Percentiles rank a stretch among this genome's conserved stretches.
Conservation (phyloP, 2,797 vertebrate genomes). For the Dromococcyx pavoninus region DNA sequence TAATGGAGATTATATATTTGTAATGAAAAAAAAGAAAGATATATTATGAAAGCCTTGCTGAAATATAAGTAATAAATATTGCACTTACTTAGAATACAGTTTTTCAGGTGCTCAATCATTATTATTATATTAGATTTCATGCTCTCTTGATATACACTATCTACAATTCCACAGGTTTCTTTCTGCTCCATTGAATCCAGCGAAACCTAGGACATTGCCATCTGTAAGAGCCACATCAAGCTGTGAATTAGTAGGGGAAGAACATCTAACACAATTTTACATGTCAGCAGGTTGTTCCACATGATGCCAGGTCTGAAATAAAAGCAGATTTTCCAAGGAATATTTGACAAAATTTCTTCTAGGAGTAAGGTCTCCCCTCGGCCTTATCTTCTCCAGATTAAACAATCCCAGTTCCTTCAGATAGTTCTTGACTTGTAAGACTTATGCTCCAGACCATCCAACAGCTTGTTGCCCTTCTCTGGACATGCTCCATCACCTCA, state of each 20-base stretch:
- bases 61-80: not conserved
- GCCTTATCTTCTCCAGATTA: too few relatives aligned
- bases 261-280: not conserved
- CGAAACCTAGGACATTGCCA: not conserved
- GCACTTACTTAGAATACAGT: not conserved
- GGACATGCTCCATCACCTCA: too few relatives aligned
- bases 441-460: too few relatives aligned
- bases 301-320: not conserved
- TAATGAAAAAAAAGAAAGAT: not conserved
- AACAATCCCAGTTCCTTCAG: too few relatives aligned
- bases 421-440: too few relatives aligned
- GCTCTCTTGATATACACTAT: not conserved
- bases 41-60: not conserved
- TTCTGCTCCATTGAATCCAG: not conserved
- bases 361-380: too few relatives aligned
- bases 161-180: not conserved
- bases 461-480: too few relatives aligned
- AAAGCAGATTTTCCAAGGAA: not conserved
- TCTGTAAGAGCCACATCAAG: not conserved
- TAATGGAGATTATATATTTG: conserved; percentile 5
- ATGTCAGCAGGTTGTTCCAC: not conserved
- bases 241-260: not conserved
- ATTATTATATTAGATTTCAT: not conserved
- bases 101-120: not conserved
- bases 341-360: not conserved